Evolutionary conservation across 2,797 vertebrate species (phyloP).

Genomic region (Spea hammondii): DNA sequence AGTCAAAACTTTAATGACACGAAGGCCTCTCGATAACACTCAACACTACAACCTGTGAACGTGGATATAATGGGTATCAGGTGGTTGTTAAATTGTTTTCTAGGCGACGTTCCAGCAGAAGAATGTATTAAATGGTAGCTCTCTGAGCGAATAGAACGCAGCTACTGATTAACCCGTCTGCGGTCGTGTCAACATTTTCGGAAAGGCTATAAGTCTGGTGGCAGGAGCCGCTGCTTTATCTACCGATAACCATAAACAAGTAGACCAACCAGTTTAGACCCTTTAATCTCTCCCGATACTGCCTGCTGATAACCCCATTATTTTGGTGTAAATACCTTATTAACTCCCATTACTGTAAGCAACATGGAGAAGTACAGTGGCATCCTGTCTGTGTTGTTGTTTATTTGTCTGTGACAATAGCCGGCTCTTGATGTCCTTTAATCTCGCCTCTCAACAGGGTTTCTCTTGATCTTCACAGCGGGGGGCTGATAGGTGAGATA

Average conservation of each 20-base stretch:
- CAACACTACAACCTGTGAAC: no score
- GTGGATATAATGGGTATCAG: no score
- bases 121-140: no score
- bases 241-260: not conserved
- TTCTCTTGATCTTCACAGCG: constrained; percentile 34
- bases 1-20: no score
- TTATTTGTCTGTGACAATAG: not conserved
- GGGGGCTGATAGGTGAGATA: constrained; percentile 20
- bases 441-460: constrained; percentile 8
- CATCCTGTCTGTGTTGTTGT: not conserved
- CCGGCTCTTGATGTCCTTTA: not conserved
- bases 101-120: no score
- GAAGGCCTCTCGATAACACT: no score
- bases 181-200: no score
- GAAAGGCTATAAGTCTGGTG: not conserved
- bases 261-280: not conserved
- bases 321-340: not conserved
- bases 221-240: not conserved
- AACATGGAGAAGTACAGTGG: constrained; percentile 1
- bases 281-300: not conserved
- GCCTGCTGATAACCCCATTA: not conserved
- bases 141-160: no score
- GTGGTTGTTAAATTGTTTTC: no score
- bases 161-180: no score
- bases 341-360: not conserved